phyloP scores from a whole-genome alignment of 2,113 vertebrate species.

The Xiphias gladius region DNA sequence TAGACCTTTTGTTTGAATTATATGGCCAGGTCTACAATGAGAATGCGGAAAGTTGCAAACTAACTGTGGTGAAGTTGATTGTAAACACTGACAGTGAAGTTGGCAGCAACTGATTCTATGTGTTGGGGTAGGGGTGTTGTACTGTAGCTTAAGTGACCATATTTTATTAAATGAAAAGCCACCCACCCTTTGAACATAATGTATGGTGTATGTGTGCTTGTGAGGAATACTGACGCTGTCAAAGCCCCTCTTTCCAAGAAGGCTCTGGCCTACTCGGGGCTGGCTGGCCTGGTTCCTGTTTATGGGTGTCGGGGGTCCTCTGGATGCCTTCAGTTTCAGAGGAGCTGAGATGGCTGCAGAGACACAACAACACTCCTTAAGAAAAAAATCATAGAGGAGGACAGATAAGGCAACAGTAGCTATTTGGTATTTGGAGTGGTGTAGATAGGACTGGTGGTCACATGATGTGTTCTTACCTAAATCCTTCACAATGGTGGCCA shows the following conservation, averaged over 20 bases:
- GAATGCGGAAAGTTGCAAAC: no score
- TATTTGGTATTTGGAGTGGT: not conserved
- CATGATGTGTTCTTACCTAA: constrained; percentile 82
- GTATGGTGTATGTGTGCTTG: not conserved
- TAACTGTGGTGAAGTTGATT: no score
- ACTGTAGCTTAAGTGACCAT: not conserved
- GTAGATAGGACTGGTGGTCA: no score
- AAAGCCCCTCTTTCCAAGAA: constrained; percentile 91
- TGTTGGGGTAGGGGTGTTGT: no score
- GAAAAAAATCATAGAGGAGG: not conserved
- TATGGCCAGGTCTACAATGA: no score
- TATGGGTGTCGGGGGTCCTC: constrained; percentile 92
- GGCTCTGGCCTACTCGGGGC: constrained; percentile 86
- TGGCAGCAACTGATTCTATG: no score
- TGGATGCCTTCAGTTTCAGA: constrained; percentile 91
- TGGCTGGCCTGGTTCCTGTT: constrained; percentile 93
- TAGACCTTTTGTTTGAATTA: no score
- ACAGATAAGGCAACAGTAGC: not conserved
- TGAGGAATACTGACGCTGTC: constrained; percentile 86
- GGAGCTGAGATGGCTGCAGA: constrained; percentile 90
- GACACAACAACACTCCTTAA: not conserved
- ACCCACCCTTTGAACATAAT: not conserved
- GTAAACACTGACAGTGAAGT: no score
- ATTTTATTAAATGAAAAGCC: no score
- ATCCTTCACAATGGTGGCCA: constrained; percentile 92